Base-by-base conservation (phyloP, 2,113 vertebrate species). In the Macroglossus sobrinus region DNA sequence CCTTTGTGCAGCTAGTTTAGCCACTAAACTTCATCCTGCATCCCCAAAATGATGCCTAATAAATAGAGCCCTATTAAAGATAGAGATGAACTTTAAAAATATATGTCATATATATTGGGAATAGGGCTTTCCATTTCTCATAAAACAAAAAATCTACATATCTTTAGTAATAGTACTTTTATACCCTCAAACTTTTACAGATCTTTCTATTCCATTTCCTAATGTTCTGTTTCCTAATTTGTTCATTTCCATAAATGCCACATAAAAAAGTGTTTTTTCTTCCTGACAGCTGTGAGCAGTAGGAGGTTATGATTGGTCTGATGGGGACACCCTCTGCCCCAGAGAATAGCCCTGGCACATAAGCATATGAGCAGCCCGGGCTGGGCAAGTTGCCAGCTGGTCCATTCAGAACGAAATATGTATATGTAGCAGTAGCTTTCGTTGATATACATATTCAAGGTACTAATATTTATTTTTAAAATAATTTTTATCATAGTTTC, bases 1-100 rank as follows among this genome's bases (percentile, higher is more conserved):
- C 61, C 38, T 84, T 82, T 71, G 89, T 79, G 84, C 59, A 94
- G 92, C 43, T 64, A 47, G 50, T 40, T 66, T 33, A 97, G 71
- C 50, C 55, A 84, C 57, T 22, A 84, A 79, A 78, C 75, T 64
- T 59, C 71, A 47, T 74, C 22, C 50, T 47, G 18, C 53, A 19
- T 69, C 38, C 43, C 66, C 38, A 93, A 95, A 89, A 40, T 64
- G 33, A 35, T 85, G 45, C 24, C 28, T 64, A 22, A 19, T 45
- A 68, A 92, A 85, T 76, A 22, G 43, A 91, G 19, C 47, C 9
- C 72, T 84, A 11, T 28, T 88, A 72, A 90, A 68, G 35, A 24
- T 40, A 38, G 45, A 26, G 18, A 55, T 11, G 30, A 57, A 28
- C 69, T 85, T 94, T 92, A 53, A 63, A 79, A 74, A 43, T 79